These are phyloP conservation scores for Plusia festucae DNA, from an alignment of 2,888 invertebrate genomes.

Conservation along the genomic window DNA sequence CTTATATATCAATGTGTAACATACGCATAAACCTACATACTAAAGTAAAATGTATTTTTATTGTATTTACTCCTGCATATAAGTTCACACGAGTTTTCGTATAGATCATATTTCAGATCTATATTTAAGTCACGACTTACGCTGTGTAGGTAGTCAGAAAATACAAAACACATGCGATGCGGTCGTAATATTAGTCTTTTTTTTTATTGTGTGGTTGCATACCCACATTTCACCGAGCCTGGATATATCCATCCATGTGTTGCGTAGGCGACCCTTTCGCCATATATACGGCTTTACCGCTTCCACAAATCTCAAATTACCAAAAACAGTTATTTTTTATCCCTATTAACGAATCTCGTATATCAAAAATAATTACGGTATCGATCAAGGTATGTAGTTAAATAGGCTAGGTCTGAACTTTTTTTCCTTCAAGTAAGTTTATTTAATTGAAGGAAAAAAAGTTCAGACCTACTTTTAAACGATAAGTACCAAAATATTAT, in stretches of 20 bases:
- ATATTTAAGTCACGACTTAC: neutral
- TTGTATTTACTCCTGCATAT: neutral
- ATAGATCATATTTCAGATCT: neutral
- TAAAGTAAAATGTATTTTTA: neutral
- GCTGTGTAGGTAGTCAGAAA: neutral
- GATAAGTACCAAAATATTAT: too few relatives aligned
- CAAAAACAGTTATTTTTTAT: neutral
- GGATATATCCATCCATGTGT: neutral
- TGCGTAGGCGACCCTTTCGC: constrained; percentile 4
- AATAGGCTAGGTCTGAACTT: too few relatives aligned
- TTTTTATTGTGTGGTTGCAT: neutral
- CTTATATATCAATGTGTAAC: too few relatives aligned
- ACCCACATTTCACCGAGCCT: neutral
- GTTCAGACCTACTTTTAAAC: too few relatives aligned
- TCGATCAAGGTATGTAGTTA: neutral
- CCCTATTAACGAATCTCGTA: neutral
- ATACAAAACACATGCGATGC: neutral
- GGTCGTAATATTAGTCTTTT: constrained; percentile 1
- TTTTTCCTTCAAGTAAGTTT: too few relatives aligned
- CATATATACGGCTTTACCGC: too few relatives aligned
- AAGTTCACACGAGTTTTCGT: neutral
- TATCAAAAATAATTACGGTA: neutral
- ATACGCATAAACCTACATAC: too few relatives aligned
- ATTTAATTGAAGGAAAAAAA: too few relatives aligned
- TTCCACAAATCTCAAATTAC: neutral